phyloP scores from a whole-genome alignment of 2,113 vertebrate genomes.

The Oenanthe melanoleuca region DNA sequence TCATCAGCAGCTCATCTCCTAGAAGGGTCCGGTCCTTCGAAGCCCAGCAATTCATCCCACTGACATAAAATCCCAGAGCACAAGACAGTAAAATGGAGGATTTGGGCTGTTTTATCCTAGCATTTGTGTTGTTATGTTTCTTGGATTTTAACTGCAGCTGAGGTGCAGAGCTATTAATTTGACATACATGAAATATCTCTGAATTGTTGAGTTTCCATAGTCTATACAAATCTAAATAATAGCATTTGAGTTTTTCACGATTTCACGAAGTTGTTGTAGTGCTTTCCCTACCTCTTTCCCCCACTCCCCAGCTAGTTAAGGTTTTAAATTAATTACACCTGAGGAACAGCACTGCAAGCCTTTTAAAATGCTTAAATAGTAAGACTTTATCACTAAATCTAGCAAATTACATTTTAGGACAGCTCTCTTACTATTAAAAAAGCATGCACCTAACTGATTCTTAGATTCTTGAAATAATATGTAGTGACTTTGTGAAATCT shows the following conservation, averaged over 20 bases:
- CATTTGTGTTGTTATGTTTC: neutral
- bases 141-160: neutral
- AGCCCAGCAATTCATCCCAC: neutral
- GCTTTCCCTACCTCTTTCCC: rapidly evolving
- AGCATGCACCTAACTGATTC: neutral
- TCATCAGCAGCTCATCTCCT: neutral
- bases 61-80: neutral
- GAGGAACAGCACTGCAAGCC: neutral
- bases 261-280: neutral
- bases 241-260: neutral
- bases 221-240: neutral
- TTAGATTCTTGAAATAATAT: neutral
- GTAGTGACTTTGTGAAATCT: neutral
- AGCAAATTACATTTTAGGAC: neutral
- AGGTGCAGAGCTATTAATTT: neutral
- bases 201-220: neutral
- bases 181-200: neutral
- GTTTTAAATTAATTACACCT: neutral
- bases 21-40: neutral
- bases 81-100: neutral
- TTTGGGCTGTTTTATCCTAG: neutral
- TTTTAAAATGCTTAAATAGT: neutral
- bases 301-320: neutral
- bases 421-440: neutral
- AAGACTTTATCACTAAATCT: neutral